Evolutionary conservation across 1,140 invertebrate species (phyloP), one percentile per base, ranked within the genome.

Genomic region (Bemisia tabaci): DNA sequence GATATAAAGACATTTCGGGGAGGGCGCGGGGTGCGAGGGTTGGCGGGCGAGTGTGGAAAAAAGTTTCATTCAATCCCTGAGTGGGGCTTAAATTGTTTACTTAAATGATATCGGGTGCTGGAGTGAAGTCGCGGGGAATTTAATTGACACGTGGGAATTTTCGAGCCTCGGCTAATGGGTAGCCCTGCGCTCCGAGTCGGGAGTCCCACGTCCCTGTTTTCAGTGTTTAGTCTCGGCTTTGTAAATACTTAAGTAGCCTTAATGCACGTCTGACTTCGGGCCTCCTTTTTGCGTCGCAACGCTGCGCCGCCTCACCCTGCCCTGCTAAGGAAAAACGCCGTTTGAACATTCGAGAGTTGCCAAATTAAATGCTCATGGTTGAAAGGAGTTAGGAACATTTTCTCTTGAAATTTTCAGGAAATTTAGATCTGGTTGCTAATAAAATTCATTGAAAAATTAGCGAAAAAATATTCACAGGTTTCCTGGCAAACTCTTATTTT

Each of bases 71-170:
- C 63, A 68, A 65, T 62, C 64, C 27, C 22, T 25, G 67, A 65
- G 67, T 64, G 67, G 67, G 59, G 60, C 65, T 68, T 65, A 68
- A 68, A 68, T 68, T 68, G 67, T 68, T 68, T 68, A 63, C 60
- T 60, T 62, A 66, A 66, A 65, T 23, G 65, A n/a, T 48, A 48
- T 61, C 12, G 59, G 60, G 58, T 23, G 59, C 1, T 24, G 59
- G 62, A 63, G 25, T 24, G 48, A 5, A 60, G 48, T 27, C 23
- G 23, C 17, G 58, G 59, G 65, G 26, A 62, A 59, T 26, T 26
- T 23, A 23, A 39, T 27, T 27, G 12, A 22, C 24, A 65, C 48
- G 63, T 65, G 63, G 63, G 63, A 65, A 65, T 65, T 65, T 63
- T 48, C 33, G 62, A n/a, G 62, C 21, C 24, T 12, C 60, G 24